Evolutionary conservation across 2,888 invertebrate species (phyloP).

Genomic region (Esperia sulphurella): DNA sequence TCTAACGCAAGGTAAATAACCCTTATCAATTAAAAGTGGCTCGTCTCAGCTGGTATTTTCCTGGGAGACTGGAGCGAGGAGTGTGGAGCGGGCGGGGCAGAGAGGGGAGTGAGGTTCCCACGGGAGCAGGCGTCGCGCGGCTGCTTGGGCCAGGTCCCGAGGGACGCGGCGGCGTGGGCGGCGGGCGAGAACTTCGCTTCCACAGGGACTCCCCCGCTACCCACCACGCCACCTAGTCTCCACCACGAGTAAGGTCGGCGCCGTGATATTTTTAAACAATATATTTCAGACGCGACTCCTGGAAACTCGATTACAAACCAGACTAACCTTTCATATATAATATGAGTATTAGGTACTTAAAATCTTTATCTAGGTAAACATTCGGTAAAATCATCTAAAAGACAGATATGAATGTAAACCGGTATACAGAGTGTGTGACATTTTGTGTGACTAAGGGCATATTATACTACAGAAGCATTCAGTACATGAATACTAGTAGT

Average conservation of each 20-base stretch:
- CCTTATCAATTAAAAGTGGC: constrained; percentile 65
- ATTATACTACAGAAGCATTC: no score
- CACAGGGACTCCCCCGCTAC: constrained; percentile 57
- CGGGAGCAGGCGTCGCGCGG: constrained; percentile 69
- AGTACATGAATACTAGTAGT: no score
- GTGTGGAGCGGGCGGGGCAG: constrained; percentile 24
- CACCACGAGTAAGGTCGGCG: constrained; percentile 44
- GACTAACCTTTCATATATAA: neutral
- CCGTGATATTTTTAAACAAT: constrained; percentile 71
- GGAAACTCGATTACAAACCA: constrained; percentile 4
- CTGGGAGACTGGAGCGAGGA: constrained; percentile 42
- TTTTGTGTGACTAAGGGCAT: no score
- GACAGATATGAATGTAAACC: no score
- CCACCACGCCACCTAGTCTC: constrained; percentile 45
- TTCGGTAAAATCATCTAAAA: no score
- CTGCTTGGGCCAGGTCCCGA: constrained; percentile 65
- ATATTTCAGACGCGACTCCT: constrained; percentile 12
- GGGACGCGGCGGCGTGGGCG: constrained; percentile 60
- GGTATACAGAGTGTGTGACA: no score
- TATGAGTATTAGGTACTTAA: no score
- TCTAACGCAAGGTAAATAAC: constrained; percentile 1
- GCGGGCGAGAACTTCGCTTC: constrained; percentile 69
- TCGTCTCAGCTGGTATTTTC: constrained; percentile 66
- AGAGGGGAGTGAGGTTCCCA: constrained; percentile 41
- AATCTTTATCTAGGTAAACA: no score